These are phyloP conservation scores for Whitmania pigra DNA, from an alignment of 1,140 invertebrate species.

Conservation along the genomic window DNA sequence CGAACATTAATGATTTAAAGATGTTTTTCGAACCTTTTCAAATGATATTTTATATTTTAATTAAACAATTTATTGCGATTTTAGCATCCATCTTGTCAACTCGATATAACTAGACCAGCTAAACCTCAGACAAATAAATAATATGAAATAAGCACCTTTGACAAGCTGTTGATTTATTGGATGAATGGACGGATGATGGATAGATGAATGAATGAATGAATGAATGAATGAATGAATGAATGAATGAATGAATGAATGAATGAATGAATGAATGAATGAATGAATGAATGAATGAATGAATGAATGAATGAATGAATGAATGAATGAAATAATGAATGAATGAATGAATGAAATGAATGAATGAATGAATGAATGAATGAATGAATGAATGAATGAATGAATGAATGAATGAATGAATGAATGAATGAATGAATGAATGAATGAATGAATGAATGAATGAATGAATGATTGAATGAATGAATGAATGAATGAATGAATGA, in stretches of 20 bases:
- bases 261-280: neutral
- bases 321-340: neutral
- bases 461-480: neutral
- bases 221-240: neutral
- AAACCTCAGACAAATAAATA: neutral
- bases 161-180: neutral
- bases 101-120: neutral
- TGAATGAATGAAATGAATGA: neutral
- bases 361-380: slow-evolving; percentile 12
- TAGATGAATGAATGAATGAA: neutral
- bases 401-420: neutral
- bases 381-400: neutral
- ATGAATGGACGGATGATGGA: neutral
- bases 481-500: neutral
- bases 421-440: neutral
- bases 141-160: neutral
- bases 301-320: neutral
- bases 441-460: neutral
- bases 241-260: neutral
- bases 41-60: too few species aligned
- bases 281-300: neutral
- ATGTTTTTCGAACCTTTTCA: neutral
- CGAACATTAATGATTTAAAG: neutral
- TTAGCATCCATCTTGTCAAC: neutral
- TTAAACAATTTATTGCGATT: too few species aligned